These are phyloP conservation scores for Scomberomorus guttatus DNA, from an alignment of 2,797 vertebrate species.

Conservation along the genomic window DNA sequence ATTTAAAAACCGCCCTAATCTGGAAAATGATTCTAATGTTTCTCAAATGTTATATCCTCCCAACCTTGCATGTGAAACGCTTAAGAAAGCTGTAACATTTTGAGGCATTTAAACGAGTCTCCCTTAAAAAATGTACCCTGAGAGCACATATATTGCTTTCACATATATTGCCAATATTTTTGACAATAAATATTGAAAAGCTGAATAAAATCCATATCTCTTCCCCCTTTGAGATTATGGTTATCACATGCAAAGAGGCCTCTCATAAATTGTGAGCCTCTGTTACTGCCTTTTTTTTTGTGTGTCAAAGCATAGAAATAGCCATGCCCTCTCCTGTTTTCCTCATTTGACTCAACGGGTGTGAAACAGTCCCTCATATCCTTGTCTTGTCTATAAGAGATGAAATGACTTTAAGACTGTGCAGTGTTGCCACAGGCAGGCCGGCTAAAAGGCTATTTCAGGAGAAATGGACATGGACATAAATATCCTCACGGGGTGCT, in stretches of 20 bases:
- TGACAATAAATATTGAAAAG: constrained; percentile 79
- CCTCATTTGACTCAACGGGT: constrained; percentile 80
- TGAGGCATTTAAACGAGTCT: constrained; percentile 74
- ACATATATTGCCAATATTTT: constrained; percentile 79
- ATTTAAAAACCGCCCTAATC: constrained; percentile 85
- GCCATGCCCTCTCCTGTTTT: constrained; percentile 69
- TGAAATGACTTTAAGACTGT: constrained; percentile 79
- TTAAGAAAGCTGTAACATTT: constrained; percentile 74
- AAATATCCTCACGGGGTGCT: constrained; percentile 84
- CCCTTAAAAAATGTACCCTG: constrained; percentile 65
- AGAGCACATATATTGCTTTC: constrained; percentile 66
- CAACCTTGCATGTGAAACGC: constrained; percentile 76
- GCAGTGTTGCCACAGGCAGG: constrained; percentile 77
- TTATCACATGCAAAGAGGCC: constrained; percentile 70
- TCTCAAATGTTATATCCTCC: constrained; percentile 86
- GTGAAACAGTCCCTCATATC: constrained; percentile 77
- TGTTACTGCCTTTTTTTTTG: constrained; percentile 10
- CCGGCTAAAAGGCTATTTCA: constrained; percentile 82
- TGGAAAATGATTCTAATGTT: constrained; percentile 87
- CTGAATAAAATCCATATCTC: constrained; percentile 69
- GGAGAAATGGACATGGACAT: constrained; percentile 84
- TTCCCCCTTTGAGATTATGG: constrained; percentile 51
- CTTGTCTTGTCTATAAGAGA: constrained; percentile 79
- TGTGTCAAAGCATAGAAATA: constrained; percentile 68
- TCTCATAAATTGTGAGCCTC: constrained; percentile 64